phyloP scores from a whole-genome alignment of 1,140 invertebrate genomes.

The Achroia grisella region DNA sequence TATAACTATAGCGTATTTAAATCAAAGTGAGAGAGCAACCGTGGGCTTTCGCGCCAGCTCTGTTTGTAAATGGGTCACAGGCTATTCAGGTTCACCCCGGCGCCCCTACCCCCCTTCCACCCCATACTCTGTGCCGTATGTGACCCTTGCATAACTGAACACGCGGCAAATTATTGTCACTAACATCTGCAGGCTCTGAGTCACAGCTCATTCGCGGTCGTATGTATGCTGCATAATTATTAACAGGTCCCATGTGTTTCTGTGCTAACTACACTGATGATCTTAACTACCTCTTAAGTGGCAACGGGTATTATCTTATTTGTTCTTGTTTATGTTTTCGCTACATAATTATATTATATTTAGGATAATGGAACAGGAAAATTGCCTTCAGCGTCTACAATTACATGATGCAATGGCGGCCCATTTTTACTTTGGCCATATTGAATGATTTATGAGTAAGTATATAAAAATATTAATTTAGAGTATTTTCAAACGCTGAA shows the following conservation, averaged over 20 bases:
- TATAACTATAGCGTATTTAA: not conserved
- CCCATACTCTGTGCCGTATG: slow-evolving; percentile 39
- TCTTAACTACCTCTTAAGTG: slow-evolving; percentile 5
- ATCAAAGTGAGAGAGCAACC: slow-evolving; percentile 13
- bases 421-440: no score
- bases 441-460: no score
- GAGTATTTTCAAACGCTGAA: no score
- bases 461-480: no score
- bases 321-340: slow-evolving; percentile 4
- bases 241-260: not conserved
- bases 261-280: slow-evolving; percentile 5
- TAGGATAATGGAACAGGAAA: no score
- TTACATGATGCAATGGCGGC: no score
- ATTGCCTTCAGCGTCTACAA: no score
- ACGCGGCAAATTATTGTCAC: slow-evolving; percentile 64
- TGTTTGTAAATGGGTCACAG: slow-evolving; percentile 67
- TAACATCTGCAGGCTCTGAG: slow-evolving; percentile 33
- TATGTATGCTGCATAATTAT: slow-evolving; percentile 10
- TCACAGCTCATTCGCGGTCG: slow-evolving; percentile 15
- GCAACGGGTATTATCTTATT: slow-evolving; percentile 9
- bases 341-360: no score
- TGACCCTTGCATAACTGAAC: slow-evolving; percentile 65
- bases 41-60: slow-evolving; percentile 45
- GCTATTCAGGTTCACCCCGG: slow-evolving; percentile 45
- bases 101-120: slow-evolving; percentile 24